These are phyloP conservation scores for Xiphophorus couchianus DNA, from an alignment of 2,113 vertebrate species.

Conservation along the genomic window DNA sequence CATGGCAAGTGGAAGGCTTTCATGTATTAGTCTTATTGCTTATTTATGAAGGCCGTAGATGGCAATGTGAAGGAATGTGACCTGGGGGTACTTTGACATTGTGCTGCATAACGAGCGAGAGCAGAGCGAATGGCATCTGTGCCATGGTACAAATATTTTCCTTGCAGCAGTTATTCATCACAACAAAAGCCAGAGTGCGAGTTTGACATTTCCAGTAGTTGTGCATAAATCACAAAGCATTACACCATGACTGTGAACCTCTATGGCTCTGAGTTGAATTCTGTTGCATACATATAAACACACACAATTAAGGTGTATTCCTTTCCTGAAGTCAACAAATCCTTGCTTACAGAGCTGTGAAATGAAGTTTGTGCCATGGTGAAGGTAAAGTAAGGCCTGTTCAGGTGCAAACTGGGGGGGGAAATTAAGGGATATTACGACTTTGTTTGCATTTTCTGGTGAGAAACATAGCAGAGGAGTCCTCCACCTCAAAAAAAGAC, in stretches of 20 bases:
- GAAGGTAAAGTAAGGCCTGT: conserved; percentile 22
- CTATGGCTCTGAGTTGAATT: conserved; percentile 43
- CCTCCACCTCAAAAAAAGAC: not conserved
- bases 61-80: conserved; percentile 68
- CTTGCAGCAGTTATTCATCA: conserved; percentile 58
- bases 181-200: conserved; percentile 33
- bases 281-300: conserved; percentile 50
- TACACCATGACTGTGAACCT: conserved; percentile 15
- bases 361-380: conserved; percentile 6
- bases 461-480: conserved; percentile 24
- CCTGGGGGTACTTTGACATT: conserved; percentile 65
- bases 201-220: conserved; percentile 42
- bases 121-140: conserved; percentile 69
- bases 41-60: conserved; percentile 70
- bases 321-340: conserved; percentile 50
- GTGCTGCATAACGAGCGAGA: conserved; percentile 63
- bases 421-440: conserved; percentile 54
- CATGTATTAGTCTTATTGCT: conserved; percentile 57
- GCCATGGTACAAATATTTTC: conserved; percentile 70
- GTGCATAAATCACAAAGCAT: conserved; percentile 28
- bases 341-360: conserved; percentile 26
- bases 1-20: conserved; percentile 55
- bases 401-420: conserved; percentile 4
- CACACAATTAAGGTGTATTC: conserved; percentile 41
- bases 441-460: conserved; percentile 42